phyloP scores from a whole-genome alignment of 2,113 vertebrate species.

The Panurus biarmicus region DNA sequence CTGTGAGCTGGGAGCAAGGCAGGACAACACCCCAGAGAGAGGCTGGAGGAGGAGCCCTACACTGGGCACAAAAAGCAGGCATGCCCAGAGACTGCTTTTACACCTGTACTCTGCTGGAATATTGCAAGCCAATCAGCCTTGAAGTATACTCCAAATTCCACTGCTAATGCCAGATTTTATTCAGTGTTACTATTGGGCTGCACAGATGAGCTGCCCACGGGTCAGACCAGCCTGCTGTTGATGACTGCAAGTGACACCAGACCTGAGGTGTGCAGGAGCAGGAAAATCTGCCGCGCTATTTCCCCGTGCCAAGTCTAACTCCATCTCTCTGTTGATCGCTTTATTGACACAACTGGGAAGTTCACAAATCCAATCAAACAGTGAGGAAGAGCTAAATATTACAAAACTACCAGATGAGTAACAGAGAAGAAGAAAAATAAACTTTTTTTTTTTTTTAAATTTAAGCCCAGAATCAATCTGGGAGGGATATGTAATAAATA shows the following conservation, averaged over 20 bases:
- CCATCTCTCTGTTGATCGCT: not conserved
- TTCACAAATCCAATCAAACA: not conserved
- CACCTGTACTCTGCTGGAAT: not conserved
- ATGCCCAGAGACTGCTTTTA: not conserved
- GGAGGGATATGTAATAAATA: not conserved
- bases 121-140: not conserved
- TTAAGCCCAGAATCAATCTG: not conserved
- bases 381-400: not conserved
- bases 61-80: rapidly evolving
- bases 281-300: not conserved
- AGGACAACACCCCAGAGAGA: not conserved
- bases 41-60: not conserved
- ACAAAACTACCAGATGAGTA: not conserved
- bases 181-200: not conserved
- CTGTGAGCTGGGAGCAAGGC: not conserved
- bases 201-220: not conserved
- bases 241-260: not conserved
- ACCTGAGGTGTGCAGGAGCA: not conserved
- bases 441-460: not conserved
- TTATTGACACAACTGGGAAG: not conserved
- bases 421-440: not conserved
- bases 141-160: not conserved
- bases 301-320: not conserved
- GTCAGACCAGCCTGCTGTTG: not conserved
- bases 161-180: not conserved